phyloP scores from a whole-genome alignment of 2,888 invertebrate species.

The Tipula lateralis region DNA sequence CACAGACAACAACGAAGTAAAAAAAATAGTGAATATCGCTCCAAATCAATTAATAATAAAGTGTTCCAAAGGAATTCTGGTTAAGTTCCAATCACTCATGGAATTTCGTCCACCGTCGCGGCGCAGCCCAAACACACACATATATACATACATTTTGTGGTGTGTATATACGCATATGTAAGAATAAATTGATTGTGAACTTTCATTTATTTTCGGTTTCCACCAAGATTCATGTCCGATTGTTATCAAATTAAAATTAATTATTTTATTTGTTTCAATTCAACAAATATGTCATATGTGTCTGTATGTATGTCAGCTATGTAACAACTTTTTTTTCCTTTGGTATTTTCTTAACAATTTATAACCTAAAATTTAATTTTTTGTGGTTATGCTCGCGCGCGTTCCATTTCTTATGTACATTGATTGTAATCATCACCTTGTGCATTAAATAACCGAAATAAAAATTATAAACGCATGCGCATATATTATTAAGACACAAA shows the following conservation, averaged over 20 bases:
- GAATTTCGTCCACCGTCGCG: not conserved
- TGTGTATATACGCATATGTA: not conserved
- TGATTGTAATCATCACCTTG: slow-evolving; percentile 11
- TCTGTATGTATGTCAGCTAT: slow-evolving; percentile 11
- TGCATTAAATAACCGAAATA: not conserved
- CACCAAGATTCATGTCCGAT: slow-evolving; percentile 19
- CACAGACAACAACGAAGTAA: not conserved
- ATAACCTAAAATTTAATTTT: not conserved
- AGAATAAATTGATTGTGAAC: not conserved
- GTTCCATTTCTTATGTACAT: not conserved
- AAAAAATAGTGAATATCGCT: not conserved
- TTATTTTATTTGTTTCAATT: slow-evolving; percentile 24
- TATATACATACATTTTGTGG: too few species aligned
- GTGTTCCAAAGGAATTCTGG: not conserved
- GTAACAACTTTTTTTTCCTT: not conserved
- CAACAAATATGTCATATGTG: slow-evolving; percentile 11
- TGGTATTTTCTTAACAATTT: not conserved
- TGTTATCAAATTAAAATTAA: slow-evolving; percentile 24
- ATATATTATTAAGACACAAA: slow-evolving; percentile 4
- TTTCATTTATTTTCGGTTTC: not conserved
- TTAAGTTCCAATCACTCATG: not conserved
- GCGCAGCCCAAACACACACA: not conserved
- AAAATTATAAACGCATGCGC: not conserved
- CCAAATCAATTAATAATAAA: slow-evolving; percentile 9
- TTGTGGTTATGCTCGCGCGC: not conserved